Base-by-base conservation (phyloP, 2,888 invertebrate genomes). In the Tetrapedia diversipes region DNA sequence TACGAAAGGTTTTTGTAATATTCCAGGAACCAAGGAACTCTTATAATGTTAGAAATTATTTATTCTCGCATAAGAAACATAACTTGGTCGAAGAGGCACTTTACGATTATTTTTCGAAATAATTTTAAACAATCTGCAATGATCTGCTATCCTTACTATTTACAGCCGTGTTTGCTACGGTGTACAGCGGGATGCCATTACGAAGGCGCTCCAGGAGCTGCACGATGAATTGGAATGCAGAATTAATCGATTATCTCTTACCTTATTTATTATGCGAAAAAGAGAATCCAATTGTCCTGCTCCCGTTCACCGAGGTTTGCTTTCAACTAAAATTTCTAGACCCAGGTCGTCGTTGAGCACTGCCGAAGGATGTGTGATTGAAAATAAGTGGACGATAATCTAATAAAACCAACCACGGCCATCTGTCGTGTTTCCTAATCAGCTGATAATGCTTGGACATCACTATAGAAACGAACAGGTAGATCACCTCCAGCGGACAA, bases 391-490 rank as follows among this genome's bases (percentile, higher is more conserved):
- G 73, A 83, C 77, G 86, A 82, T 90, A 91, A 90, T 89, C 89
- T 87, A 86, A 87, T 89, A 88, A 87, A 86, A 85, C 81, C 76
- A 82, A 84, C 86, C 64, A 51, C 57, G 85, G 77, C 90, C 91
- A 91, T 90, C 87, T 90, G 91, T 87, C 85, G 73, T 82, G 64
- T 81, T 60, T 74, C 83, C 85, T 87, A 90, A 90, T 91, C 90
- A 89, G 83, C 80, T 87, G 90, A 91, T 90, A 90, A 90, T 87
- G 77, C 77, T 66, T 63, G 53, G 69, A 84, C 79, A 88, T 90
- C 80, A 59, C 88, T 86, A 88, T 89, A 87, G 88, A 86, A 87
- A 90, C 89, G 73, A 64, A 19, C 49, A 68, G 67, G 67, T 68
- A 60, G 24, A 59, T 77, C 63, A 24, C 24, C 24, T 53, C 37